Conservation (phyloP, 2,113 vertebrate species). For the Pogonocichla stellata region DNA sequence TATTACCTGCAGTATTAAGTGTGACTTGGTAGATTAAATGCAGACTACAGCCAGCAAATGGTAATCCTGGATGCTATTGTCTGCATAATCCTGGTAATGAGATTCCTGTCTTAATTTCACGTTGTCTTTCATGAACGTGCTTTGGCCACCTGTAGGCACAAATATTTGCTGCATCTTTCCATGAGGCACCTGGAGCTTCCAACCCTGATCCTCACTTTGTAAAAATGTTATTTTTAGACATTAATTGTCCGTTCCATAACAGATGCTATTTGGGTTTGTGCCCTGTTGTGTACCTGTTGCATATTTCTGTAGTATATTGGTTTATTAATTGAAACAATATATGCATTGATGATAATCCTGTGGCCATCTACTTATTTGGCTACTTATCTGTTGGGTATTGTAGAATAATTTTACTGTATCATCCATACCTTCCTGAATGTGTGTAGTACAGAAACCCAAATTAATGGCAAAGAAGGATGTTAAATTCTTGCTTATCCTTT, state of each 20-base stretch:
- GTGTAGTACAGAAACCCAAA: neutral
- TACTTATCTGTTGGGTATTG: neutral
- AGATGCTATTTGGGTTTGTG: neutral
- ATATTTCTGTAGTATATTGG: neutral
- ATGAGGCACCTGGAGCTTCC: neutral
- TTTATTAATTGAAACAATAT: neutral
- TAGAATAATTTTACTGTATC: neutral
- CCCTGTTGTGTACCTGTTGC: neutral
- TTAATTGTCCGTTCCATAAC: neutral
- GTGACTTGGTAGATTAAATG: neutral
- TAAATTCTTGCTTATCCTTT: neutral
- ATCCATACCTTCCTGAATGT: neutral
- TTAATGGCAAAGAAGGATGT: neutral
- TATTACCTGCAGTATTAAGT: neutral
- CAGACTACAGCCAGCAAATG: neutral
- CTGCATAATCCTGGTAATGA: neutral
- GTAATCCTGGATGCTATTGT: slow-evolving; percentile 6
- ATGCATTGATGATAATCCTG: neutral
- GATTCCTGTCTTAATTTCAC: neutral
- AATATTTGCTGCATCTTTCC: neutral
- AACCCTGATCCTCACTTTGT: neutral
- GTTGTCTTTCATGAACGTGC: neutral
- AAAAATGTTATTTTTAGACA: neutral
- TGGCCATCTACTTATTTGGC: neutral
- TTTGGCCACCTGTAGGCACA: neutral